Evolutionary conservation across 2,888 invertebrate species (phyloP).

Genomic region (Aphidius colemani): DNA sequence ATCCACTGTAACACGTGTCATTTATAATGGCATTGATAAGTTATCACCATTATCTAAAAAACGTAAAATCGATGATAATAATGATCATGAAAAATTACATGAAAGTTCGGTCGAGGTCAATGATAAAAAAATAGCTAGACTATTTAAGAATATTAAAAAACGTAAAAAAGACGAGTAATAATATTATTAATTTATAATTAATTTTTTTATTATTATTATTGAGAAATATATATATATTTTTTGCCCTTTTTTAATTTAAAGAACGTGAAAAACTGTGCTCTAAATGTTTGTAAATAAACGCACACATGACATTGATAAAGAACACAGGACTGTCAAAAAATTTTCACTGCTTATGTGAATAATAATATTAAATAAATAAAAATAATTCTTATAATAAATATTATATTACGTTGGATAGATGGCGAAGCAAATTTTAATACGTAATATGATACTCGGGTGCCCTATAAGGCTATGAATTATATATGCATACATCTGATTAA

Average conservation of each 20-base stretch:
- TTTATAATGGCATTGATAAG: constrained; percentile 11
- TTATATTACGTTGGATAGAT: no score
- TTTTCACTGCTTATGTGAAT: no score
- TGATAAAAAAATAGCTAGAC: constrained; percentile 8
- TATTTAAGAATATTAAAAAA: constrained; percentile 13
- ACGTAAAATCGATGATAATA: constrained; percentile 5
- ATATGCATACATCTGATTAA: constrained; percentile 5
- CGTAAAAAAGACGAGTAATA: constrained; percentile 8
- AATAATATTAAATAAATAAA: no score
- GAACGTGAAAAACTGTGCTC: constrained; percentile 4
- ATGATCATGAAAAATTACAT: neutral
- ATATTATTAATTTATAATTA: neutral
- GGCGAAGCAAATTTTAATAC: neutral
- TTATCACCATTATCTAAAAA: constrained; percentile 12
- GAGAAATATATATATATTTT: neutral
- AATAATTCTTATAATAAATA: no score
- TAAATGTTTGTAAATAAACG: constrained; percentile 12
- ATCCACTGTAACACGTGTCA: constrained; percentile 9
- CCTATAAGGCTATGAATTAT: neutral
- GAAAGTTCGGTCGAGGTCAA: constrained; percentile 5
- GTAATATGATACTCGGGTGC: neutral
- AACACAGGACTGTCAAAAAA: neutral
- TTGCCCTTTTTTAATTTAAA: neutral
- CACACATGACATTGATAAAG: neutral
- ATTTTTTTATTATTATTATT: neutral